Conservation (phyloP, 2,888 invertebrate genomes). For the Xanthorhoe designata region DNA sequence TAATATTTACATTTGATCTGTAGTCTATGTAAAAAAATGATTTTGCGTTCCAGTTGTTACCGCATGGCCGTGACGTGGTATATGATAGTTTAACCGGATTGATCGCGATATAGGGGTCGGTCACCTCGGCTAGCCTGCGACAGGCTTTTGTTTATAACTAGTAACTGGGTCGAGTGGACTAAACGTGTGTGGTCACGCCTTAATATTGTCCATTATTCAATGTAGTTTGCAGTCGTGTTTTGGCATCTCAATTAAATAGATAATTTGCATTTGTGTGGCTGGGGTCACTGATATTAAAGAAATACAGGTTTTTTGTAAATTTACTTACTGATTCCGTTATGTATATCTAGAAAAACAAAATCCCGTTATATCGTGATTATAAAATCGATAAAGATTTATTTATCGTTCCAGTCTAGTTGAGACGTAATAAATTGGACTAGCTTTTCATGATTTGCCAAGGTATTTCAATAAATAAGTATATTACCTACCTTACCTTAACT, state of each 20-base stretch:
- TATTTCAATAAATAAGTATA: slow-evolving; percentile 4
- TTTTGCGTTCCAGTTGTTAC: slow-evolving; percentile 65
- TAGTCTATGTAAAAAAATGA: slow-evolving; percentile 58
- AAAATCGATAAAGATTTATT: slow-evolving; percentile 3
- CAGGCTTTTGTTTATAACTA: slow-evolving; percentile 63
- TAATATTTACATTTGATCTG: slow-evolving; percentile 24
- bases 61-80: slow-evolving; percentile 48
- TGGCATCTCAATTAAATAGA: slow-evolving; percentile 15
- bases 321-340: slow-evolving; percentile 23
- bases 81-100: slow-evolving; percentile 75
- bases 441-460: slow-evolving; percentile 6
- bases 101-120: slow-evolving; percentile 73
- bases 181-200: slow-evolving; percentile 39
- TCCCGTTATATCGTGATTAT: slow-evolving; percentile 12
- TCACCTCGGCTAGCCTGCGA: slow-evolving; percentile 76
- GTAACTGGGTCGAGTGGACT: slow-evolving; percentile 61
- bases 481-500: slow-evolving; percentile 6
- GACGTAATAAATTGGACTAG: slow-evolving; percentile 7
- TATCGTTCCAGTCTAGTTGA: neutral
- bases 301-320: slow-evolving; percentile 13
- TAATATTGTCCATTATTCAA: slow-evolving; percentile 30
- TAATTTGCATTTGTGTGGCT: slow-evolving; percentile 9
- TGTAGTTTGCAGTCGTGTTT: slow-evolving; percentile 30
- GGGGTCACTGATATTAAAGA: neutral
- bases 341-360: slow-evolving; percentile 20